Evolutionary conservation across 2,888 invertebrate genomes (phyloP).

Genomic region (Pherbina coryleti): DNA sequence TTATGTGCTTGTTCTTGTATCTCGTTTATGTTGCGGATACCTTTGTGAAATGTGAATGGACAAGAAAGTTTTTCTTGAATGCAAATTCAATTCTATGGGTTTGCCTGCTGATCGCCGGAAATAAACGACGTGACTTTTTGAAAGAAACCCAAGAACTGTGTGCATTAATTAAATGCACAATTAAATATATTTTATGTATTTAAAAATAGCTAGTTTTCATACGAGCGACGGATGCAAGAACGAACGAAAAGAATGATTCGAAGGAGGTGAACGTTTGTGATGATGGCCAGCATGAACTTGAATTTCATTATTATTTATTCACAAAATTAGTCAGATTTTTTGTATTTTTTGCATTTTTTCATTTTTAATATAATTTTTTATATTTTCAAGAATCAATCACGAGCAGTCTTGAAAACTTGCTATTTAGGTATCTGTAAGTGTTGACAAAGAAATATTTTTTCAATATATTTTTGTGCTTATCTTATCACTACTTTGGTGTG

Average conservation of each 20-base stretch:
- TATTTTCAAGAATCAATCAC: not conserved
- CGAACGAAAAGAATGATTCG: not conserved
- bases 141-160: conserved; percentile 45
- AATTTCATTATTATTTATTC: not conserved
- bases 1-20: not conserved
- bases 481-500: not conserved
- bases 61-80: conserved; percentile 18
- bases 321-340: not conserved
- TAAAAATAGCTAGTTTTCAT: not conserved
- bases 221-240: not conserved
- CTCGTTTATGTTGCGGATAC: not conserved
- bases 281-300: not conserved
- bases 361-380: not conserved
- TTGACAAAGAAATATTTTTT: not conserved
- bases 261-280: not conserved
- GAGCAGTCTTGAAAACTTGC: not conserved
- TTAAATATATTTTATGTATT: conserved; percentile 13
- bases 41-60: not conserved
- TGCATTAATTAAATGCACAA: conserved; percentile 27
- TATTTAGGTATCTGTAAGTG: not conserved
- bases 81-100: conserved; percentile 40
- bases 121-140: conserved; percentile 68
- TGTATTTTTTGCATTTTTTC: not conserved
- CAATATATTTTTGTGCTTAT: not conserved
- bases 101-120: conserved; percentile 60